A percentile compares a stretch with the other conserved stretches of the same genome.
These are phyloP conservation scores for Globicephala melas DNA, from an alignment of 2,113 vertebrate genomes.

Conservation along the genomic window DNA sequence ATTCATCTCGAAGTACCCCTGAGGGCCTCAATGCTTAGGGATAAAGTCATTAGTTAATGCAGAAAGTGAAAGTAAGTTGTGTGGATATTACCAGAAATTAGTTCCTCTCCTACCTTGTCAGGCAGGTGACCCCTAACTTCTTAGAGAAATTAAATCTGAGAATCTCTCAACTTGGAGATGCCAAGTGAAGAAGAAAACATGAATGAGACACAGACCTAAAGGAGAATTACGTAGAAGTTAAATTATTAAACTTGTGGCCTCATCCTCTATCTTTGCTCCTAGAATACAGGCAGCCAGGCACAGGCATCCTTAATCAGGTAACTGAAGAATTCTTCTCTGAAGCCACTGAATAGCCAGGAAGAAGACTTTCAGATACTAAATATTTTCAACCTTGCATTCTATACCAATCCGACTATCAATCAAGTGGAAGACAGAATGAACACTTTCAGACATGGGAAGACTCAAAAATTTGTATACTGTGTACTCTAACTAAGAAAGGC, in stretches of 20 bases:
- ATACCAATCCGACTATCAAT: background rate
- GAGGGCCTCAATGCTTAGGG: background rate
- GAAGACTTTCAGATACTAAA: background rate
- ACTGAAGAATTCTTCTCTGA: background rate
- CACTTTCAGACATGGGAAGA: background rate
- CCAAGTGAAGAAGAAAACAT: background rate
- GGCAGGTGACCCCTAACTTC: background rate
- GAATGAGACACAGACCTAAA: background rate
- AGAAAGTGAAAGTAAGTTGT: background rate
- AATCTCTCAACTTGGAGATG: background rate
- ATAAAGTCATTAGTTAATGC: background rate
- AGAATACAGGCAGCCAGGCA: background rate
- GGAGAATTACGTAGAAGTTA: background rate
- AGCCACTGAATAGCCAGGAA: background rate
- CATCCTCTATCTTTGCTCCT: background rate
- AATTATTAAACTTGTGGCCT: background rate
- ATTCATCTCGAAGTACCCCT: background rate
- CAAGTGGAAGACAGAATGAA: background rate
- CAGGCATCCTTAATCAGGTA: background rate
- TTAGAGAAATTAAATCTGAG: background rate
- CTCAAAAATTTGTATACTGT: background rate
- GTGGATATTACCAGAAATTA: background rate
- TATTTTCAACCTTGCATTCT: background rate
- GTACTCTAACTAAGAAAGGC: background rate
- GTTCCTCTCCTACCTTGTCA: background rate